Base-by-base conservation (phyloP, 2,113 vertebrate species). In the Urocynchramus pylzowi region DNA sequence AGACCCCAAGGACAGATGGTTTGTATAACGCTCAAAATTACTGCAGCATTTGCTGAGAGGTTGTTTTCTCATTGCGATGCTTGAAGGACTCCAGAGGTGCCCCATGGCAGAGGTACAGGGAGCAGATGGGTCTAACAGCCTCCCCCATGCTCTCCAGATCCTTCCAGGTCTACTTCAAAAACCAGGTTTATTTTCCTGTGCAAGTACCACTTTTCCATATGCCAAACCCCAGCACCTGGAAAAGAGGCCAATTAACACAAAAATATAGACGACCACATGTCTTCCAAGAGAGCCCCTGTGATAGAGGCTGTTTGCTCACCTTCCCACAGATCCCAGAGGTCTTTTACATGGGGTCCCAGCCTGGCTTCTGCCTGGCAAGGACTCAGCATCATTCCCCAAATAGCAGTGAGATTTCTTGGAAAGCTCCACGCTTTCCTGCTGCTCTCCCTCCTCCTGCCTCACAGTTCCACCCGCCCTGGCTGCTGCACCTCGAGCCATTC, bases 401-500 rank as follows among this genome's bases (percentile, higher is more conserved):
- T 0, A 90, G 23, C 79, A 83, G 45, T 6, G 47, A 65, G 52
- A 9, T 81, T 75, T 54, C 39, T 24, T 61, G 52, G 87, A 45
- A 94, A 75, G n/a, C 30, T 61, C 64, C 57, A 31, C 0, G 0
- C 17, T 74, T 49, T 49, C 44, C 31, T 87, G 28, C 44, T 33
- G 10, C 26, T 26, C 39, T 91, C 27, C 50, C 23, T 83, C 9
- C 49, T 83, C 33, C 30, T 64, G 27, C 31, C 47, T 39, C 8
- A 2, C 1, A 1, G 21, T 17, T 54, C 84, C 63, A 61, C 65
- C 33, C 1, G 0, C 23, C 6, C 41, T 6, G 5, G 17, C 49
- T n/a, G 47, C 50, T 75, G 41, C 20, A 35, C 17, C 28, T 26
- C 0, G 0, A 81, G 45, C 10, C 26, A 7, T 39, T 71, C 54